Evolutionary conservation across 2,888 invertebrate species (phyloP).

Genomic region (Eristalis tenax): DNA sequence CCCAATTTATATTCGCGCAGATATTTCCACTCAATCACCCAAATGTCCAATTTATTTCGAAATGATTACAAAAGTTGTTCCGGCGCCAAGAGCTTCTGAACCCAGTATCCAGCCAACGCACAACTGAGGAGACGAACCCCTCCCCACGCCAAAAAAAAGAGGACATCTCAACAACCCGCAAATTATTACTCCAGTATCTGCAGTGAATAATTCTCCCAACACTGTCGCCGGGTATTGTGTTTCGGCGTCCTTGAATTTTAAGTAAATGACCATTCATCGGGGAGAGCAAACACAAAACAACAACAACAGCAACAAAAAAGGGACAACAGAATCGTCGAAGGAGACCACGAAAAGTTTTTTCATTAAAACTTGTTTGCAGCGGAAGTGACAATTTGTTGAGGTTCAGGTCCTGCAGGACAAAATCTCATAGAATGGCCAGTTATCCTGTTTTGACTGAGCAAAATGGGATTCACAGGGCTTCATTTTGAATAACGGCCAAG

Average conservation of each 20-base stretch:
- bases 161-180: neutral
- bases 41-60: constrained; percentile 43
- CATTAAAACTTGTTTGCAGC: constrained; percentile 59
- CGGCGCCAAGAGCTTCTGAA: constrained; percentile 24
- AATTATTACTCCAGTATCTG: constrained; percentile 32
- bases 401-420: constrained; percentile 19
- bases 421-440: neutral
- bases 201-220: constrained; percentile 29
- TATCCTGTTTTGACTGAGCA: neutral
- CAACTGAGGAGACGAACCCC: neutral
- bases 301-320: constrained; percentile 7
- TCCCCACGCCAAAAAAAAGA: neutral
- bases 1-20: constrained; percentile 43
- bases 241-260: constrained; percentile 34
- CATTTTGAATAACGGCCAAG: neutral
- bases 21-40: constrained; percentile 33
- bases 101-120: neutral
- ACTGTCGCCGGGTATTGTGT: constrained; percentile 10
- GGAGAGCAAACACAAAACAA: no score
- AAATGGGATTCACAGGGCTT: neutral
- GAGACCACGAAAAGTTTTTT: constrained; percentile 49
- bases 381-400: constrained; percentile 58
- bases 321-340: neutral
- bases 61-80: constrained; percentile 34
- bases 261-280: constrained; percentile 1